A percentile compares a stretch with the other conserved stretches of the same genome.
These are phyloP conservation scores for Acanthosepion esculentum DNA, from an alignment of 2,888 invertebrate species.

Conservation along the genomic window DNA sequence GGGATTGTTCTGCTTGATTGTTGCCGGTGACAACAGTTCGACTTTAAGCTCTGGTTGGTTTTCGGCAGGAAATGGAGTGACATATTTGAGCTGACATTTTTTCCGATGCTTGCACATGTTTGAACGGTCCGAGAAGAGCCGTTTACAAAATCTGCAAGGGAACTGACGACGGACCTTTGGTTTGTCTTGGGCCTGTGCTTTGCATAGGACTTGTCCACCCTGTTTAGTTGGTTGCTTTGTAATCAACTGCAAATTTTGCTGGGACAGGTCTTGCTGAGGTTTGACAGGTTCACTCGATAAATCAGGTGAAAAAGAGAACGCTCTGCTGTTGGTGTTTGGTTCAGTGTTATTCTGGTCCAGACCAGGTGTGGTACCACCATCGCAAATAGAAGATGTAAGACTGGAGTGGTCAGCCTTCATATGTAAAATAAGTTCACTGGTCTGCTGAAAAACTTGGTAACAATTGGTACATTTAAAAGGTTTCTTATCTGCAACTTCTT, in stretches of 20 bases:
- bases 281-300: background rate
- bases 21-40: background rate
- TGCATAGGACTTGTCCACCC: background rate
- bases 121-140: slow-evolving; percentile 35
- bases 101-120: slow-evolving; percentile 45
- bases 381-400: background rate
- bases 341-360: background rate
- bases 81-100: background rate
- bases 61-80: no score
- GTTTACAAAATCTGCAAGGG: slow-evolving; percentile 23
- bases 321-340: background rate
- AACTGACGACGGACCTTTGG: background rate
- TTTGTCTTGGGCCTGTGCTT: background rate
- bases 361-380: background rate
- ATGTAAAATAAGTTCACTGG: background rate
- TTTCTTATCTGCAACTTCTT: background rate
- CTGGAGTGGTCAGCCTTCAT: background rate
- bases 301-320: background rate
- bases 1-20: background rate
- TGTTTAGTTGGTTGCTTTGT: background rate
- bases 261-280: background rate
- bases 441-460: background rate
- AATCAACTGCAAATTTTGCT: background rate
- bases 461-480: background rate
- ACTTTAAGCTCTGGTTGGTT: background rate